Evolutionary conservation across 2,113 vertebrate species (phyloP).

Genomic region (Triplophysa tibetana): DNA sequence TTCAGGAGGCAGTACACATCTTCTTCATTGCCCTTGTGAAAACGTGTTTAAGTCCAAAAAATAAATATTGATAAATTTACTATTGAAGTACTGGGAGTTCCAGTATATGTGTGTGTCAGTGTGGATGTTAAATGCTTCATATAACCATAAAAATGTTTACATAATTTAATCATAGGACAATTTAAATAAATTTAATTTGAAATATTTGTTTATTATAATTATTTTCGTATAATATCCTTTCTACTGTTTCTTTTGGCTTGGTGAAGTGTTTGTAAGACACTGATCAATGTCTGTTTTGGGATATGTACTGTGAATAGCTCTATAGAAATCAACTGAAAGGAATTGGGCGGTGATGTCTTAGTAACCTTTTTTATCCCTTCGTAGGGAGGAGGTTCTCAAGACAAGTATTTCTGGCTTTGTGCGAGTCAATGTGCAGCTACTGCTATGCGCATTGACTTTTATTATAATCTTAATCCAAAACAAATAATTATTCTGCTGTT

Average conservation of each 20-base stretch:
- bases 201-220: too few species aligned
- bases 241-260: not conserved
- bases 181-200: too few species aligned
- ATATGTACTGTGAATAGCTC: not conserved
- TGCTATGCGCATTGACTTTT: not conserved
- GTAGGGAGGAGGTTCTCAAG: not conserved
- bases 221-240: too few species aligned
- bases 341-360: constrained; percentile 2
- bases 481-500: not conserved
- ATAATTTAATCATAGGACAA: too few species aligned
- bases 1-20: constrained; percentile 56
- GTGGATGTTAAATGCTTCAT: not conserved
- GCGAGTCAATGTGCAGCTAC: not conserved
- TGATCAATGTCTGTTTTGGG: not conserved
- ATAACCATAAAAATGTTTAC: too few species aligned
- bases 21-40: constrained; percentile 62
- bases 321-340: not conserved
- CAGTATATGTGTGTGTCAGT: not conserved
- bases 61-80: not conserved
- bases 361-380: not conserved
- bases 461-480: not conserved
- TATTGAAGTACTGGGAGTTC: not conserved
- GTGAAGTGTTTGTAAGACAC: not conserved
- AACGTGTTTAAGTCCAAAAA: constrained; percentile 65
- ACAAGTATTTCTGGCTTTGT: constrained; percentile 18